Conservation (phyloP, 2,797 vertebrate species). For the Tragopan temminckii region DNA sequence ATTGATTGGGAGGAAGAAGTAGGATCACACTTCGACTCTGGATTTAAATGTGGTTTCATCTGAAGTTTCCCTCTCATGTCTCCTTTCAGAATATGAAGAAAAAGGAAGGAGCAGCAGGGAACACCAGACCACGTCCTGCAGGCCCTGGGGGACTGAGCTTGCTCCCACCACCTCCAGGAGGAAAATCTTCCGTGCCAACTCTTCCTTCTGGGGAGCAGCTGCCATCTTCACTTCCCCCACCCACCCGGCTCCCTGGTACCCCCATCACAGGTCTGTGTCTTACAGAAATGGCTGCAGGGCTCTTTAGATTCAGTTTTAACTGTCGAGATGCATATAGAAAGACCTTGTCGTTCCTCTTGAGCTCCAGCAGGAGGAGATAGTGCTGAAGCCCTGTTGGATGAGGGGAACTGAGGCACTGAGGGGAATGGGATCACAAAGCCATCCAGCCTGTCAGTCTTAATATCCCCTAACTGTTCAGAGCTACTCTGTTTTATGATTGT, state of each 20-base stretch:
- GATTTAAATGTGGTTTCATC: fast-evolving
- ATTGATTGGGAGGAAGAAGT: fast-evolving
- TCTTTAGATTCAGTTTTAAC: not conserved
- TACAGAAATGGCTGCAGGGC: fast-evolving
- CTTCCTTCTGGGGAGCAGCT: constrained; percentile 69
- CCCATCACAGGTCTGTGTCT: constrained; percentile 81
- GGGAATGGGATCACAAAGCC: not conserved
- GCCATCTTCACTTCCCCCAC: fast-evolving
- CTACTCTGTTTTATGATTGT: not conserved
- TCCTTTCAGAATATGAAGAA: constrained; percentile 90
- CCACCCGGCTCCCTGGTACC: constrained; percentile 19
- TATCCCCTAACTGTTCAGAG: not conserved
- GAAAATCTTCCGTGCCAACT: constrained; percentile 74
- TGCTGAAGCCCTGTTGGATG: not conserved
- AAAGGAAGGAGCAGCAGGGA: constrained; percentile 83
- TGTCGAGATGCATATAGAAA: fast-evolving
- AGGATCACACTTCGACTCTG: fast-evolving
- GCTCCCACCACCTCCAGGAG: constrained; percentile 91
- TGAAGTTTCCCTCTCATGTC: not conserved
- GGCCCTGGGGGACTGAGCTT: constrained; percentile 77
- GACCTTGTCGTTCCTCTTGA: not conserved
- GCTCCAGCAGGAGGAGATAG: no score
- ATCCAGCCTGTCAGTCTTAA: no score
- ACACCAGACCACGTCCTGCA: constrained; percentile 76
- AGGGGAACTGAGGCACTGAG: not conserved